Conservation (phyloP, 2,113 vertebrate genomes). For the Gallinago paraguaiae region DNA sequence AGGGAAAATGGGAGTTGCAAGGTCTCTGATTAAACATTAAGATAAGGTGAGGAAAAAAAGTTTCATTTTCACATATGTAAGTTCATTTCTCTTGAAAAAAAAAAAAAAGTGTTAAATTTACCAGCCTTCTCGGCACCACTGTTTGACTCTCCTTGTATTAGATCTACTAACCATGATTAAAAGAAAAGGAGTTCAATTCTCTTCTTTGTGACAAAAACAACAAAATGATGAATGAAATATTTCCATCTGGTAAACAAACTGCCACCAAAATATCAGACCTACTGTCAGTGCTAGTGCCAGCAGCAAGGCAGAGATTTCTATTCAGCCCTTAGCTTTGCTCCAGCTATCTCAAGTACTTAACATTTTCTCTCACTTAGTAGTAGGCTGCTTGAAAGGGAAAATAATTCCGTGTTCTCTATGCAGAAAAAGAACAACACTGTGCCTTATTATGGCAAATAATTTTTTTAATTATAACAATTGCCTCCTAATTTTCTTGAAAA, state of each 20-base stretch:
- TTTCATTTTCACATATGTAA: neutral
- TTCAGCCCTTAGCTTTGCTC: conserved; percentile 18
- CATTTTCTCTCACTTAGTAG: neutral
- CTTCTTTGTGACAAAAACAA: neutral
- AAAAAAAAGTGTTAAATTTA: neutral
- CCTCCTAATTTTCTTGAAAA: neutral
- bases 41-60: neutral
- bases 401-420: neutral
- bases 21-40: neutral
- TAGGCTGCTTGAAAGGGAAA: conserved; percentile 8
- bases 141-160: neutral
- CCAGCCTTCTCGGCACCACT: neutral
- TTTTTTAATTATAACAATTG: neutral
- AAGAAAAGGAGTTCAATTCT: neutral
- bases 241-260: conserved; percentile 31
- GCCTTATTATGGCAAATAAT: neutral
- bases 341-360: conserved; percentile 8
- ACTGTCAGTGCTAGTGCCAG: neutral
- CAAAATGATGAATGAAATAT: neutral
- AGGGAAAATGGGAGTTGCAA: neutral
- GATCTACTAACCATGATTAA: neutral
- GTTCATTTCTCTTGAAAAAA: neutral
- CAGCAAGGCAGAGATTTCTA: neutral
- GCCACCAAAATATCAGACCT: neutral
- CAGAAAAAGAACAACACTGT: neutral